These are phyloP conservation scores for Sinella curviseta DNA, from an alignment of 1,140 invertebrate genomes.

Conservation along the genomic window DNA sequence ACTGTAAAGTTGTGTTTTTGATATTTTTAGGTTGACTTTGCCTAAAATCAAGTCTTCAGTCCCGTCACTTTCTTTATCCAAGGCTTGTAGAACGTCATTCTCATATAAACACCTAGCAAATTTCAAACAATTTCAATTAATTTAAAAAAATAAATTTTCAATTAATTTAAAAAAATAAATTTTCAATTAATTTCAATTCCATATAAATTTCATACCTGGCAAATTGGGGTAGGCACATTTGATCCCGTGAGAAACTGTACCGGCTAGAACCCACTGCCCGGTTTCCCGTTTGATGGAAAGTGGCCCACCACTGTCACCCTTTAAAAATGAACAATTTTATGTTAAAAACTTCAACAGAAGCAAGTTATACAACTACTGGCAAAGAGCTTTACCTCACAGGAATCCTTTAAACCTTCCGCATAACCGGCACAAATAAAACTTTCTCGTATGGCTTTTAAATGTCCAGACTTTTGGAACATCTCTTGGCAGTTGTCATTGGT, in stretches of 20 bases:
- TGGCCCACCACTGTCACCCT: slow-evolving; percentile 93
- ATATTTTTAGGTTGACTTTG: not conserved
- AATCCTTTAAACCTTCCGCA: slow-evolving; percentile 86
- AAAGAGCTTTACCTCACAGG: slow-evolving; percentile 75
- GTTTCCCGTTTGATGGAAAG: slow-evolving; percentile 78
- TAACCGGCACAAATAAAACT: slow-evolving; percentile 95
- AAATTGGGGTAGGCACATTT: slow-evolving; percentile 49
- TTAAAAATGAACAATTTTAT: slow-evolving; percentile 39
- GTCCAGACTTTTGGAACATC: slow-evolving; percentile 87
- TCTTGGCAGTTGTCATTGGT: slow-evolving; percentile 87
- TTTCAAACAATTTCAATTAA: slow-evolving; percentile 32
- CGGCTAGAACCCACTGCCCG: slow-evolving; percentile 83
- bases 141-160: not conserved
- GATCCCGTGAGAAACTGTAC: slow-evolving; percentile 90
- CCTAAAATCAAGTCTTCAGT: slow-evolving; percentile 54
- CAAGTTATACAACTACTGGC: not conserved
- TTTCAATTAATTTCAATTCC: not conserved
- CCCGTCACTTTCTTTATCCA: slow-evolving; percentile 85
- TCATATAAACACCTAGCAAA: slow-evolving; percentile 79
- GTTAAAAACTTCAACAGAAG: not conserved
- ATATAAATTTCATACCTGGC: no score
- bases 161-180: not conserved
- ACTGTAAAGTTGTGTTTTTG: slow-evolving; percentile 1
- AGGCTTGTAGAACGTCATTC: slow-evolving; percentile 84
- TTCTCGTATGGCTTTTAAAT: slow-evolving; percentile 79